These are phyloP conservation scores for Phocides pigmalion DNA, from an alignment of 1,140 invertebrate genomes.

Conservation along the genomic window DNA sequence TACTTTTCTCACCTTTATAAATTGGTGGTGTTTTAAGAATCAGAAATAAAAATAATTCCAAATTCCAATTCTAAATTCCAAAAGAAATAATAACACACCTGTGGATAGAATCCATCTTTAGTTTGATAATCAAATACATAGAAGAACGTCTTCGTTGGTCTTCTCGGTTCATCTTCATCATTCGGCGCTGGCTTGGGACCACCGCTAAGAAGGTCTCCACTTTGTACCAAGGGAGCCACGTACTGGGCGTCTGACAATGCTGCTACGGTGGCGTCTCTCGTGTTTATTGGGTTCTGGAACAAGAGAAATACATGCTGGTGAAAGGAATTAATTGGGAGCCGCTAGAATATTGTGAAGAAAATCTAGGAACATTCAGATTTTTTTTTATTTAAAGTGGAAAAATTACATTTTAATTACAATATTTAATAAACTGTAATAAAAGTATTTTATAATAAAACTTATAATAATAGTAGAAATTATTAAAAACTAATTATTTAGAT, in stretches of 20 bases:
- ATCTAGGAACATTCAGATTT: no score
- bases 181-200: slow-evolving; percentile 81
- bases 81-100: slow-evolving; percentile 82
- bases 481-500: no score
- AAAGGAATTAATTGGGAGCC: not conserved
- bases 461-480: no score
- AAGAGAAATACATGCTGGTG: not conserved
- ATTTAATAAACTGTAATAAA: no score
- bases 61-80: no score
- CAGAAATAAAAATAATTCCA: no score
- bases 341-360: no score
- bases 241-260: slow-evolving; percentile 96
- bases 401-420: no score
- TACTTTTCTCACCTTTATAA: no score
- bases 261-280: slow-evolving; percentile 96
- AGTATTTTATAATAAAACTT: no score
- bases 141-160: slow-evolving; percentile 90
- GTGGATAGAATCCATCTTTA: slow-evolving; percentile 94
- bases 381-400: no score
- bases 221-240: slow-evolving; percentile 93
- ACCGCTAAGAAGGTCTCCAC: slow-evolving; percentile 90
- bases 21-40: no score
- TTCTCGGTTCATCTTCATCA: slow-evolving; percentile 83
- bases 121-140: slow-evolving; percentile 97
- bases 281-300: slow-evolving; percentile 93